phyloP scores from a whole-genome alignment of 53 echinoderm and acorn worm genomes.

The Mesocentrotus franciscanus region DNA sequence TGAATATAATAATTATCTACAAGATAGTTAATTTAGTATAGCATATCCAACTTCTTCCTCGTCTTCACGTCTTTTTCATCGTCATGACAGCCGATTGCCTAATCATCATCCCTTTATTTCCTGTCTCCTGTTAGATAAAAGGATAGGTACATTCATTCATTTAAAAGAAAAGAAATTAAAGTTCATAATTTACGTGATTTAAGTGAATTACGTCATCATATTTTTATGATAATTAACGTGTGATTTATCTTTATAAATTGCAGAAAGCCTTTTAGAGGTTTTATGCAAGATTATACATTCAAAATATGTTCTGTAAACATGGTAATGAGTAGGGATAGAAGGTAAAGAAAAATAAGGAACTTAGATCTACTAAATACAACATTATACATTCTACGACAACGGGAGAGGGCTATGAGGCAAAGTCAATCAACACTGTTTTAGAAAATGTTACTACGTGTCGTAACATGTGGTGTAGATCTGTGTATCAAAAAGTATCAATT shows the following conservation, averaged over 20 bases:
- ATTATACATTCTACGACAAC: too few species aligned
- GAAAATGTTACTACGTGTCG: neutral
- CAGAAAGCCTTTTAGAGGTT: neutral
- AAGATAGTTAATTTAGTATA: neutral
- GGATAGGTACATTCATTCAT: neutral
- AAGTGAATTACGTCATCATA: too few species aligned
- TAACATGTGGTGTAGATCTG: too few species aligned
- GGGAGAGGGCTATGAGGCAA: neutral
- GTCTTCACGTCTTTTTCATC: neutral
- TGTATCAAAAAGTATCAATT: neutral
- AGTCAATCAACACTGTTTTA: neutral
- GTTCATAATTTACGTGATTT: too few species aligned
- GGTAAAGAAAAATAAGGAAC: too few species aligned
- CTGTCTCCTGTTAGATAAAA: slow-evolving; percentile 19
- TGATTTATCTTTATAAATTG: too few species aligned
- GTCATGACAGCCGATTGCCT: neutral
- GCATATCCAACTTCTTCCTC: neutral
- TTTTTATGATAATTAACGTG: too few species aligned
- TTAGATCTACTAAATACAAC: too few species aligned
- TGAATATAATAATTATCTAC: neutral
- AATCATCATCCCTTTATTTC: neutral
- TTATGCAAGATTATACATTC: neutral
- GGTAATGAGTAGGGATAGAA: too few species aligned
- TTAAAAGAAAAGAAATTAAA: too few species aligned
- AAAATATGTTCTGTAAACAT: too few species aligned